Evolutionary conservation across 1,140 invertebrate species (phyloP).

Genomic region (Ridgeia piscesae): DNA sequence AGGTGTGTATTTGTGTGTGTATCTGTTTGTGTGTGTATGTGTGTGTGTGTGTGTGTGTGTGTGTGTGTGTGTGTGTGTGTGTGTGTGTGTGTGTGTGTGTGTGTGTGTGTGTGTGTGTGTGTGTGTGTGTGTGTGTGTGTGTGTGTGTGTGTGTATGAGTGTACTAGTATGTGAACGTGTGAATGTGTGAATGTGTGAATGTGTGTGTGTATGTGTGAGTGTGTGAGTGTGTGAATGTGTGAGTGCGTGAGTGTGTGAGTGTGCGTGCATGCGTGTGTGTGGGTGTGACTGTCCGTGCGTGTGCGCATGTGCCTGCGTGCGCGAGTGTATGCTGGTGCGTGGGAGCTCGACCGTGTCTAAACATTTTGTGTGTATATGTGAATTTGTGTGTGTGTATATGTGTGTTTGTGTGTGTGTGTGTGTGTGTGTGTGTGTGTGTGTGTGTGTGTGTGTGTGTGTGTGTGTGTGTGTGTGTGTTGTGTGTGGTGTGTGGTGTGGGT

Average conservation of each 20-base stretch:
- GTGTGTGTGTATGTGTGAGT: conserved; percentile 20
- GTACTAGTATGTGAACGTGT: conserved; percentile 27
- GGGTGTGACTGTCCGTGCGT: too few relatives aligned
- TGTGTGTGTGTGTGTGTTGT: too few relatives aligned
- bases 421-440: too few relatives aligned
- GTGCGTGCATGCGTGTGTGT: too few relatives aligned
- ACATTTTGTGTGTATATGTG: conserved; percentile 33
- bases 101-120: conserved; percentile 38
- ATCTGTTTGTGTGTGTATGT: neutral
- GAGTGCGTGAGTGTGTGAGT: too few relatives aligned
- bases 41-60: conserved; percentile 35
- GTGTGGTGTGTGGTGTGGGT: too few relatives aligned
- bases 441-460: too few relatives aligned
- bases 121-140: conserved; percentile 36
- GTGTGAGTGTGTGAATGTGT: too few relatives aligned
- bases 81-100: conserved; percentile 38
- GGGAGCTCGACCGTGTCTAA: neutral
- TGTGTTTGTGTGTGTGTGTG: conserved; percentile 27
- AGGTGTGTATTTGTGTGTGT: conserved; percentile 31
- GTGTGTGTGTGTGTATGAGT: conserved; percentile 36
- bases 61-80: conserved; percentile 38
- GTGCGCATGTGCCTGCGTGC: too few relatives aligned
- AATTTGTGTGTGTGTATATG: conserved; percentile 36
- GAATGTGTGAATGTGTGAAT: conserved; percentile 22
- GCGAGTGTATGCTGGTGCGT: conserved; percentile 14